Base-by-base conservation (phyloP, 2,113 vertebrate species). In the Plectropomus leopardus region DNA sequence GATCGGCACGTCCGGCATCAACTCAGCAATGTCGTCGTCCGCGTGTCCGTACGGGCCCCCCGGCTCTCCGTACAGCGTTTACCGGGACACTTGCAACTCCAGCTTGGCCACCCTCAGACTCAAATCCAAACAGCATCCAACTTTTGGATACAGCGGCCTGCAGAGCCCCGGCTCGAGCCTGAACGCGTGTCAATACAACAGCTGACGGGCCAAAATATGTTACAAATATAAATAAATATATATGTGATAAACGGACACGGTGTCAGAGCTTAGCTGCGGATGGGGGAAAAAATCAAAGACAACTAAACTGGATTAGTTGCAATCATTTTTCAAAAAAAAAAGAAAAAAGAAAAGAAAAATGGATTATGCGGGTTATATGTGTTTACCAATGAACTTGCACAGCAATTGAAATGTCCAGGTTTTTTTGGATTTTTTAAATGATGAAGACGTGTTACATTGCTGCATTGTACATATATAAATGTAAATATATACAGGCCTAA, bases 121-220 rank as follows among this genome's bases (percentile, higher is more conserved):
- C 83, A 99, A 99, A 92, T 98, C 98, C 86, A 99, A 99, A 91
- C 98, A 99, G 88, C 98, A 99, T 87, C 97, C 98, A 9, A 95
- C 96, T n/a, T 99, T 99, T 83, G 97, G 97, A 91, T 99, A 99
- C 94, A 96, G 97, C 92, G 94, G 96, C 78, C 94, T 99, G 94
- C 98, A 98, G 91, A 97, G 96, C 88, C 97, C 98, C 34, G 96
- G 96, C 7, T 96, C 98, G 5, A 95, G 97, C 76, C 96, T 99
- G 87, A 99, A 98, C 86, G 98, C 98, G 26, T 99, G 98, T 88
- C 98, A 99, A 91, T 99, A 99, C 92, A 99, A 98, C 96, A 99
- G 98, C 94, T 98, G 97, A 99, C 96, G 92, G 91, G 92, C 89
- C 91, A 79, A 86, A 23, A 8, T 65, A 50, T 44, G 5, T 44